Evolutionary conservation across 1,140 invertebrate genomes (phyloP), one percentile per base, ranked within the genome.

Genomic region (Cheumatopsyche charites): DNA sequence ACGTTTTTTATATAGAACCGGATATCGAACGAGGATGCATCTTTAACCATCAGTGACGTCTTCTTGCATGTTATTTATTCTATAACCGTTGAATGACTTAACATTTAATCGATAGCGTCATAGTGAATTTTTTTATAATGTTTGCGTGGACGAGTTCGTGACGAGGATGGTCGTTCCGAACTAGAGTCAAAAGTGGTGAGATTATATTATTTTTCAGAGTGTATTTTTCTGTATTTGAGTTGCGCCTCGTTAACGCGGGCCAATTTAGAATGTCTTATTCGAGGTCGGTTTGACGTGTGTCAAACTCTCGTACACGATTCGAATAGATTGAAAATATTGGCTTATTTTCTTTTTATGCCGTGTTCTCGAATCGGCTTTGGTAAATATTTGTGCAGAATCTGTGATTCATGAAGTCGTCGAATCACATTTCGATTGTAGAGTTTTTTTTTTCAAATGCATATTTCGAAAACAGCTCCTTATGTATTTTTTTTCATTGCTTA

Each of bases 81-180:
- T 21, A 23, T 58, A 58, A 21, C 55, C 29, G 29, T 9, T 36
- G 21, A 13, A 58, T 58, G 55, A 58, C 25, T 58, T 58, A 58
- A 58, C 55, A 58, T 58, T 58, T 58, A 58, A 58, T 19, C 55
- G 55, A 58, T 58, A 58, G 23, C 55, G 55, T 58, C 55, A 58
- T 47, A 12, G 29, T 9, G 9, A 4, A 3, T 36, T 47, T 47
- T 12, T 4, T 42, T 42, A 6, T 52, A 52, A 52, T 52, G 17
- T 23, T 58, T 13, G n/a, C n/a, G n/a, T n/a, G n/a, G n/a, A n/a
- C 55, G 23, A 58, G 47, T 52, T 52, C 47, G 55, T 26, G 55
- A 58, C 4, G 55, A 58, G 12, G 55, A 58, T 23, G 23, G 3
- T 36, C 29, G 3, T 25, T 12, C 0, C 19, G 2, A 2, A 58